Base-by-base conservation (phyloP, 1,140 invertebrate genomes). In the Belonocnema kinseyi region DNA sequence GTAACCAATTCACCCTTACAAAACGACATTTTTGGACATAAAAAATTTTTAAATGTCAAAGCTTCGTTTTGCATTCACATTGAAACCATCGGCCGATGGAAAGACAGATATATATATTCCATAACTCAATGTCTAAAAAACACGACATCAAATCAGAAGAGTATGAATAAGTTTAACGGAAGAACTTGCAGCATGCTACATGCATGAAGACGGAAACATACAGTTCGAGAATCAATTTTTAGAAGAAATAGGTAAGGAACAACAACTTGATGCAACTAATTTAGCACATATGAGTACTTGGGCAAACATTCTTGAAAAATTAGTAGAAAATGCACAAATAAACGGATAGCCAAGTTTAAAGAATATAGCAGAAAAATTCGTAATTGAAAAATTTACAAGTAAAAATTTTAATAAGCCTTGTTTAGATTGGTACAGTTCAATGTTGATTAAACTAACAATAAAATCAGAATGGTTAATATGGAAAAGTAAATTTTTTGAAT, bases 91-190 rank as follows among this genome's bases (percentile, higher is more conserved):
- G 26, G 14, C n/a, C 0, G 86, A 89, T 81, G 73, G 79, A 26
- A 89, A 89, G 82, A 2, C 1, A 83, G 84, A 73, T 89, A 85
- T 81, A 53, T 83, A n/a, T 80, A 88, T n/a, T 83, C 82, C 75
- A 73, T 89, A 86, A 89, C 80, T 84, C 87, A 83, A 88, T 90
- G 84, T 56, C 71, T 89, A 85, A 88, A 82, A 89, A 74, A n/a
- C n/a, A 85, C 83, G 85, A 77, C 82, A 87, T 77, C 83, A 90
- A 58, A 85, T 79, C 73, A 83, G 87, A 84, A 79, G 83, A 72
- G 83, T 90, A 50, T 90, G 87, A 88, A 88, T 83, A 52, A 75
- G 79, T 51, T 17, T 83, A 19, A 50, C 73, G 14, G 56, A 77
- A 14, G 73, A 80, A 46, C 52, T 80, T 21, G 56, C 4, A 56